Conservation (phyloP, 2,888 invertebrate species). For the Asteroscopus sphinx region DNA sequence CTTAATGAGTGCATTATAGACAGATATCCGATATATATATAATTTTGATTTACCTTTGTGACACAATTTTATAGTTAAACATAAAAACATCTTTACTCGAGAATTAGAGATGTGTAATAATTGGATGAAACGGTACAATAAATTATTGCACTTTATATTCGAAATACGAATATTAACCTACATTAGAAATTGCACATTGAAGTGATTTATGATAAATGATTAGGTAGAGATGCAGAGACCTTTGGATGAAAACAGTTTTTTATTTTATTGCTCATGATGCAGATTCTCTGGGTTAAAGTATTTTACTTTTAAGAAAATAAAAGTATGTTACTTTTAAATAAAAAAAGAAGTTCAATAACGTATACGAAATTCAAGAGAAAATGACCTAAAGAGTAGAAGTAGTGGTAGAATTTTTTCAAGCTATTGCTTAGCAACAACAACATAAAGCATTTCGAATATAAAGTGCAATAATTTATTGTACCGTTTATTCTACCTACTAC, state of each 20-base stretch:
- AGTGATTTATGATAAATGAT: constrained; percentile 63
- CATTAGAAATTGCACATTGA: constrained; percentile 49
- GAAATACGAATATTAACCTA: too few species aligned
- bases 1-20: background rate
- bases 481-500: too few species aligned
- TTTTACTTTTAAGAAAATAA: background rate
- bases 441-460: too few species aligned
- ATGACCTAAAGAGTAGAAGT: too few species aligned
- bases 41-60: background rate
- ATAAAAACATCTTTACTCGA: constrained; percentile 9
- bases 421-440: too few species aligned
- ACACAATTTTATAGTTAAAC: constrained; percentile 8
- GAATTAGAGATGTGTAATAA: constrained; percentile 3
- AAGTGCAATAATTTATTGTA: too few species aligned
- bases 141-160: constrained; percentile 24
- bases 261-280: background rate
- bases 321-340: background rate
- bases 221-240: constrained; percentile 66
- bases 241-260: constrained; percentile 43
- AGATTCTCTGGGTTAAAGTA: too few species aligned
- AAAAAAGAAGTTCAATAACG: too few species aligned
- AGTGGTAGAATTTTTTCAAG: too few species aligned
- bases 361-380: too few species aligned
- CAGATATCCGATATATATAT: background rate
- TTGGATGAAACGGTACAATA: constrained; percentile 15